Conservation (phyloP, 2,113 vertebrate genomes). For the Sphyrna mokarran region DNA sequence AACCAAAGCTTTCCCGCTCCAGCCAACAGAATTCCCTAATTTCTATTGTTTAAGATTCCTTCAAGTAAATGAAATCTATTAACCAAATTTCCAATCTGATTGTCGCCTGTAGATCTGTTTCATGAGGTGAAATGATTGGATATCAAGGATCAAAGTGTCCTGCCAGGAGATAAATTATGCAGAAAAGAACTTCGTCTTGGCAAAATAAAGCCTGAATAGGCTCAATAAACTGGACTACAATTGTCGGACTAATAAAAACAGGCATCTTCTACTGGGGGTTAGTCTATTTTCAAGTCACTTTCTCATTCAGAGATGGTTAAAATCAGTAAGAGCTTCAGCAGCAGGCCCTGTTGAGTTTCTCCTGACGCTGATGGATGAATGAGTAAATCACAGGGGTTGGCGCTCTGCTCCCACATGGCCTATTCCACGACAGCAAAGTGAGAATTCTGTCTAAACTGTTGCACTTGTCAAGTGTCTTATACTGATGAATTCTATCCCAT, state of each 20-base stretch:
- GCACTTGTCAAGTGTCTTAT: not conserved
- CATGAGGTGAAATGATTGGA: not conserved
- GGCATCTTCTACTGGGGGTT: slow-evolving; percentile 21
- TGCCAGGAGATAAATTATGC: not conserved
- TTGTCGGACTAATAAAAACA: not conserved
- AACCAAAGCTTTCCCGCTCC: not conserved
- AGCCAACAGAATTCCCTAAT: not conserved
- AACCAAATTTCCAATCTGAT: not conserved
- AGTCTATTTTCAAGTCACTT: slow-evolving; percentile 13
- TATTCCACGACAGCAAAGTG: not conserved
- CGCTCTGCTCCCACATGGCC: slow-evolving; percentile 35
- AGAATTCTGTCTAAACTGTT: not conserved
- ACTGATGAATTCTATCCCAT: not conserved
- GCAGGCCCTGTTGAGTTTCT: slow-evolving; percentile 7
- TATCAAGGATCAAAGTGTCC: not conserved
- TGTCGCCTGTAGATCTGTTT: slow-evolving; percentile 32
- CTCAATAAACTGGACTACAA: not conserved
- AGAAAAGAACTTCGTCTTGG: not conserved
- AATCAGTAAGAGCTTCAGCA: slow-evolving; percentile 17
- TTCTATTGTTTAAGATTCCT: no score
- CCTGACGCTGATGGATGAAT: slow-evolving; percentile 20
- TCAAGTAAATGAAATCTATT: no score
- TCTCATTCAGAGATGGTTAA: slow-evolving; percentile 26
- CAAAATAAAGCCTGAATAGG: not conserved
- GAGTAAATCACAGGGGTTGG: slow-evolving; percentile 24